These are phyloP conservation scores for Gonioctena quinquepunctata DNA, from an alignment of 1,140 invertebrate genomes.

Conservation along the genomic window DNA sequence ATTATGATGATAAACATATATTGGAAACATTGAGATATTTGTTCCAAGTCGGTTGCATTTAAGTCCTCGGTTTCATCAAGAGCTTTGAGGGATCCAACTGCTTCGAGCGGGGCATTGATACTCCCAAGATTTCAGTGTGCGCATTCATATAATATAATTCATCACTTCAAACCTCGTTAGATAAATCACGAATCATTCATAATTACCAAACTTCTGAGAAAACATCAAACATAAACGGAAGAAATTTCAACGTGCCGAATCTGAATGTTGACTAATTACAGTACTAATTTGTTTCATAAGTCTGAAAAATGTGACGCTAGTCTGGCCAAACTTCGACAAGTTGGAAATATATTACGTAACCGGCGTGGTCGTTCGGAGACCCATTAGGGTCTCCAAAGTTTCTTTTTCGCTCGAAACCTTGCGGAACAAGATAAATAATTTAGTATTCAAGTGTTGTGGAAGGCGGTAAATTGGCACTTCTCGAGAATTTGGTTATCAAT, in stretches of 20 bases:
- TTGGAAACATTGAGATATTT: too few species aligned
- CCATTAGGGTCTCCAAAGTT: background rate
- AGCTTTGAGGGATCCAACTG: too few species aligned
- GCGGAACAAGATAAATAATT: slow-evolving; percentile 10
- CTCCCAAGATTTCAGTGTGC: too few species aligned
- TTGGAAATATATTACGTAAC: background rate
- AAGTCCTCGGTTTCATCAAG: too few species aligned
- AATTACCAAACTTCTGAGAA: too few species aligned
- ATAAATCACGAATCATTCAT: too few species aligned
- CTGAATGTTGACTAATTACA: background rate
- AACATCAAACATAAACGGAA: too few species aligned
- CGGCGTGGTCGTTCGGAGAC: slow-evolving; percentile 2
- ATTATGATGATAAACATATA: too few species aligned
- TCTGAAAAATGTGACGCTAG: slow-evolving; percentile 13
- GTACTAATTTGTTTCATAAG: slow-evolving; percentile 1
- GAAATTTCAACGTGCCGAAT: background rate
- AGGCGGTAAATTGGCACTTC: background rate
- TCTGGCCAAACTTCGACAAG: slow-evolving; percentile 9
- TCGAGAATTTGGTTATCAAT: background rate
- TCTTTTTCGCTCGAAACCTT: background rate
- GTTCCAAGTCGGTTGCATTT: too few species aligned
- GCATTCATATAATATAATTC: too few species aligned
- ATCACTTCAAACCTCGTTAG: too few species aligned
- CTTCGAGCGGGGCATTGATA: too few species aligned
- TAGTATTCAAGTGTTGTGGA: background rate